These are phyloP conservation scores for Manduca sexta DNA, from an alignment of 1,140 invertebrate genomes.

Conservation along the genomic window DNA sequence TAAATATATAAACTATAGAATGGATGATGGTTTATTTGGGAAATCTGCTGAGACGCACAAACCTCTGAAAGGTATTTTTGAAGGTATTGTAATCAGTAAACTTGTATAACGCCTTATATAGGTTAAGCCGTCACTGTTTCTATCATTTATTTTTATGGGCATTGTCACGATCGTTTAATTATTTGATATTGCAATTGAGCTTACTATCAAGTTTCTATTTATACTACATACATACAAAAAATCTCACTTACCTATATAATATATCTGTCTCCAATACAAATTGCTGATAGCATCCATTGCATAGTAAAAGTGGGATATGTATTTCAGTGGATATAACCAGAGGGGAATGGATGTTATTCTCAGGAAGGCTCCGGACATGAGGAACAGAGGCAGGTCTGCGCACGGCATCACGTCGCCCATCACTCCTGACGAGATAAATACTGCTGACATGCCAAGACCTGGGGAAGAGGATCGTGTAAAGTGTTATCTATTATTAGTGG, in stretches of 20 bases:
- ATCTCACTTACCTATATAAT: constrained; percentile 66
- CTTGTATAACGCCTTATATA: too few relatives aligned
- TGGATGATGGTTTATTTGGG: not conserved
- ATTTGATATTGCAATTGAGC: too few relatives aligned
- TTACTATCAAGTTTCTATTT: too few relatives aligned
- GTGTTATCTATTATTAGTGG: not conserved
- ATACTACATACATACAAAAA: not conserved
- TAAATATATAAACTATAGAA: not conserved
- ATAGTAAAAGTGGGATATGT: constrained; percentile 76
- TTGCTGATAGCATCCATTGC: constrained; percentile 75
- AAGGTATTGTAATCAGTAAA: too few relatives aligned
- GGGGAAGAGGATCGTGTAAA: not conserved
- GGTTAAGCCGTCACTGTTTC: too few relatives aligned
- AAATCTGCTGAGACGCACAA: too few relatives aligned
- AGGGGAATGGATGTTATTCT: constrained; percentile 54
- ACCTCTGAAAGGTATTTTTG: too few relatives aligned
- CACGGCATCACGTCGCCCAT: constrained; percentile 58
- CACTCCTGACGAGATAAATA: constrained; percentile 44
- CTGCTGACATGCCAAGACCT: constrained; percentile 58
- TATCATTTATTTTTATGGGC: too few relatives aligned
- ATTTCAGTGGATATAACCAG: constrained; percentile 72
- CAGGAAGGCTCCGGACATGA: constrained; percentile 60
- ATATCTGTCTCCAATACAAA: constrained; percentile 74
- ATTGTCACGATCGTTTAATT: too few relatives aligned
- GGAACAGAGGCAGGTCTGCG: constrained; percentile 46